phyloP scores from a whole-genome alignment of 1,140 invertebrate genomes.

The Eumeta japonica region DNA sequence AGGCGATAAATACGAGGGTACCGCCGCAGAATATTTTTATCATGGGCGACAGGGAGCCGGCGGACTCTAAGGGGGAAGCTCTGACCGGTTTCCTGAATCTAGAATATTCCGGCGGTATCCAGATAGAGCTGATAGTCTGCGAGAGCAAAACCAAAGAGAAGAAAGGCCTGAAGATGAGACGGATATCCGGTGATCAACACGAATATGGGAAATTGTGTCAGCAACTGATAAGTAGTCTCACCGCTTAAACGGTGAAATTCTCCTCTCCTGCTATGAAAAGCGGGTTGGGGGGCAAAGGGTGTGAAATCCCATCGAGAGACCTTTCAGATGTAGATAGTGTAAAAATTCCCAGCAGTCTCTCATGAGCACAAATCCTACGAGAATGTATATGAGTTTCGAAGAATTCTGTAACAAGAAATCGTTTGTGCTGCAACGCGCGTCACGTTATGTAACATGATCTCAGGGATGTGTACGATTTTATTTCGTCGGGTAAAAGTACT shows the following conservation, averaged over 20 bases:
- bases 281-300: no score
- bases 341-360: no score
- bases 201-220: conserved; percentile 89
- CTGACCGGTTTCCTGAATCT: conserved; percentile 63
- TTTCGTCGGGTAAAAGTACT: no score
- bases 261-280: no score
- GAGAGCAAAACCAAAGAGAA: conserved; percentile 72
- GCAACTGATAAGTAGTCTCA: conserved; percentile 85
- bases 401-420: no score
- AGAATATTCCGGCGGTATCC: conserved; percentile 81
- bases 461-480: no score
- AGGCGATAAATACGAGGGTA: conserved; percentile 76
- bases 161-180: conserved; percentile 84
- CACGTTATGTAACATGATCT: no score
- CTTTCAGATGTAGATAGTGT: no score
- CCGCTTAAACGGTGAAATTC: conserved; percentile 58
- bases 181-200: conserved; percentile 88
- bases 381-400: no score
- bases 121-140: conserved; percentile 83
- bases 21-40: conserved; percentile 72
- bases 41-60: conserved; percentile 37
- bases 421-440: no score
- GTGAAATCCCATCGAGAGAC: no score
- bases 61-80: conserved; percentile 24
- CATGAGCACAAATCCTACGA: no score